Evolutionary conservation across 1,140 invertebrate genomes (phyloP), one percentile per base, ranked within the genome.

Genomic region (Anastrepha obliqua): DNA sequence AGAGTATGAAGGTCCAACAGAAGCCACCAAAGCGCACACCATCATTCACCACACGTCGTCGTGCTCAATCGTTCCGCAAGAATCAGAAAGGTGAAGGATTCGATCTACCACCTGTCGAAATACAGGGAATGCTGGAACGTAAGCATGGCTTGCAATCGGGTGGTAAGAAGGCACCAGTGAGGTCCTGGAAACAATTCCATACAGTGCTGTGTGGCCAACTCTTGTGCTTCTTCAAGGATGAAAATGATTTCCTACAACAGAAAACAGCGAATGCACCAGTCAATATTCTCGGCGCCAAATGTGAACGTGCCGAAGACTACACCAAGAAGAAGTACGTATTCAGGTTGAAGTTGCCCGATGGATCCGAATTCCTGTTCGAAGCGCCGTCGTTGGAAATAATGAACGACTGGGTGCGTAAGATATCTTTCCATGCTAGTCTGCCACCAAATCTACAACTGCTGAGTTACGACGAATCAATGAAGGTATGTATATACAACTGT

Each of bases 191-290:
- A 91, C 96, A 96, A 81, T 98, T 97, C 93, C 99, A 99, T 93
- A 98, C 98, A 89, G 98, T 99, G 51, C 94, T 99, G 1, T 99
- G 98, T 92, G 98, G 98, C 0, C 98, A 99, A 93, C 93, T 99
- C 88, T 94, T 99, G 42, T 99, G 98, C 94, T 99, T 99, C 96
- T 99, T 99, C 94, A 98, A 98, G 92, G 98, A 99, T 92, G 96
- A 97, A 90, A 96, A 97, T 88, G 98, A 98, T 94, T 99, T 99
- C 94, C 94, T 95, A 67, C 95, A 96, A 87, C 96, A 96, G 90
- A 98, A 99, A 94, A 97, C 97, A 0, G 96, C 97, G 0, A 96
- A 96, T 3, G 96, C 98, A 0, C 98, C 98, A 0, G 96, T 99
- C 6, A 97, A 97, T 85, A 97, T 99, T 85, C 96, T 98, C 88